Evolutionary conservation across 2,797 vertebrate species (phyloP).

Genomic region (Siniperca obscura): DNA sequence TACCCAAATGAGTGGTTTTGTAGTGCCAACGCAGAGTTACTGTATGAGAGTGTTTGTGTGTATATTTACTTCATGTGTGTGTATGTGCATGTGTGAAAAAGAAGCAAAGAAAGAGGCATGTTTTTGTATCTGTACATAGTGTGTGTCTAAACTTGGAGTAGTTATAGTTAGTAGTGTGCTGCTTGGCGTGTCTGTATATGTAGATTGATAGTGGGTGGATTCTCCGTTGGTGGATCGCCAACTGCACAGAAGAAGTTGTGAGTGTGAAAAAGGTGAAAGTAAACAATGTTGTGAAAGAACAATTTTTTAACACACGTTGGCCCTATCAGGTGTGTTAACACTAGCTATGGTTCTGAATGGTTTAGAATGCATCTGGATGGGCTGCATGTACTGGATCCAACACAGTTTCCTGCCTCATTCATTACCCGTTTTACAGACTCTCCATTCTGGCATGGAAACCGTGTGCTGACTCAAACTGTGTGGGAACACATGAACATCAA

Average conservation of each 20-base stretch:
- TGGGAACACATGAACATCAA: conserved; percentile 54
- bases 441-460: conserved; percentile 64
- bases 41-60: conserved; percentile 41
- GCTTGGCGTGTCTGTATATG: neutral
- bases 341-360: conserved; percentile 42
- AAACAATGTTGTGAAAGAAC: neutral
- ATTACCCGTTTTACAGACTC: conserved; percentile 76
- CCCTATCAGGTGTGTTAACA: conserved; percentile 54
- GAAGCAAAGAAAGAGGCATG: conserved; percentile 5
- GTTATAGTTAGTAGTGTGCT: neutral
- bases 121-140: conserved; percentile 5
- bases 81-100: conserved; percentile 10
- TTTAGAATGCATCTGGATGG: conserved; percentile 59
- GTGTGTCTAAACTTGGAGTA: conserved; percentile 8
- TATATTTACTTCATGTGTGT: conserved; percentile 22
- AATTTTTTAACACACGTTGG: conserved; percentile 21
- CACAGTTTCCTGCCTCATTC: conserved; percentile 72
- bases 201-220: conserved; percentile 22
- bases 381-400: conserved; percentile 58
- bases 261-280: conserved; percentile 22
- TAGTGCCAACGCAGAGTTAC: conserved; percentile 59
- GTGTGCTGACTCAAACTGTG: conserved; percentile 65
- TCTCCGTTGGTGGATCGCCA: conserved; percentile 13
- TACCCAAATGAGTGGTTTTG: conserved; percentile 73
- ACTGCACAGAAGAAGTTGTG: conserved; percentile 6